Evolutionary conservation across 2,888 invertebrate genomes (phyloP), one percentile per base, ranked within the genome.

Genomic region (Ryuthela nishihirai): DNA sequence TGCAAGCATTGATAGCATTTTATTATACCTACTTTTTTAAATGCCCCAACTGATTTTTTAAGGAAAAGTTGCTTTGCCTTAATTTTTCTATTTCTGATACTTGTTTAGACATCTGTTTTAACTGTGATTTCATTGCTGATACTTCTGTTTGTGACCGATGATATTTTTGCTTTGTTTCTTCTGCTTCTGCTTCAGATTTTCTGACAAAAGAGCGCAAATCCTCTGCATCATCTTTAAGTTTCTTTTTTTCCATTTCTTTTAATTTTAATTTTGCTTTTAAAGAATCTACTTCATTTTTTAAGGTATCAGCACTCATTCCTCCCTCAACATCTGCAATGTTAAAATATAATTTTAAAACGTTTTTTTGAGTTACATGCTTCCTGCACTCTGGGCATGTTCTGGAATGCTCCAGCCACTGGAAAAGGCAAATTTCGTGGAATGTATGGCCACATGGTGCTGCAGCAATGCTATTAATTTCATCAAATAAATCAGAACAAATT

Each of bases 401-500:
- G 18, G 21, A 23, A n/a, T 40, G 21, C 4, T 18, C 24, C n/a
- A 40, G 40, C 6, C 40, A 40, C 9, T 20, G 20, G 6, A 23
- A 23, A 18, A 40, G 40, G 12, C 40, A 40, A 7, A n/a, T 4
- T 12, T 40, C 40, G 2, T 40, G 40, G 3, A 40, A 40, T 7
- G 40, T 40, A 23, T 40, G 40, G 15, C 40, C 40, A 40, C 40
- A 40, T 4, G 20, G 20, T 24, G 7, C 4, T 5, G 40, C n/a
- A 20, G 18, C 24, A 7, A 40, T 40, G 15, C n/a, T 15, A 23
- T 7, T 40, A 9, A 23, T 40, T 7, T 40, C 40, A 6, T 40
- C 40, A 23, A 40, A 40, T 4, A 23, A 18, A 40, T 40, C 40
- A 20, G 40, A 40, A 18, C 40, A 40, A 7, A 40, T 40, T 4